Evolutionary conservation across 2,888 invertebrate genomes (phyloP).

Genomic region (Cylindroiulus punctatus): DNA sequence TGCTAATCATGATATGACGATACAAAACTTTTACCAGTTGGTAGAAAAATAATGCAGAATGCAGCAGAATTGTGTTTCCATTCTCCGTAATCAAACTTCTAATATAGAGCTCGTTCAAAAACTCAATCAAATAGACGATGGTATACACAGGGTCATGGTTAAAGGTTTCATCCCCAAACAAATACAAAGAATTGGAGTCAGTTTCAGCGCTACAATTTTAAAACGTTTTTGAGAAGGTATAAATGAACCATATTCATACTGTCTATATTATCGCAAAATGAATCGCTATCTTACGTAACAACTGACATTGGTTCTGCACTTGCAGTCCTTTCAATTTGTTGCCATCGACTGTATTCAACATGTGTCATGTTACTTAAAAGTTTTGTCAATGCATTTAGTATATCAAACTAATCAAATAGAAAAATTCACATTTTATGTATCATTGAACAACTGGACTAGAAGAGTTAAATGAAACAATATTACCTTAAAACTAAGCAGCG

Average conservation of each 20-base stretch:
- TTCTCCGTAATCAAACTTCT: background rate
- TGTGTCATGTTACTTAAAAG: background rate
- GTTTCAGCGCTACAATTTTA: background rate
- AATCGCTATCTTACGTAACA: background rate
- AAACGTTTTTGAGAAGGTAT: too few species aligned
- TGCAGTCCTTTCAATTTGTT: background rate
- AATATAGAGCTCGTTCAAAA: slow-evolving; percentile 30
- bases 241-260: too few species aligned
- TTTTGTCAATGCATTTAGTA: background rate
- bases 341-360: background rate
- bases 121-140: background rate
- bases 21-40: background rate
- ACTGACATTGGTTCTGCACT: background rate
- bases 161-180: background rate
- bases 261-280: too few species aligned
- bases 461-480: too few species aligned
- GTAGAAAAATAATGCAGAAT: slow-evolving; percentile 14
- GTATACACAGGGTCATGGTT: background rate
- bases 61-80: background rate
- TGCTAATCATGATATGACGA: too few species aligned
- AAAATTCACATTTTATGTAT: background rate
- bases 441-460: too few species aligned
- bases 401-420: background rate
- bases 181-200: background rate
- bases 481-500: background rate